These are phyloP conservation scores for Nephrotoma flavescens DNA, from an alignment of 2,888 invertebrate genomes.

Conservation along the genomic window DNA sequence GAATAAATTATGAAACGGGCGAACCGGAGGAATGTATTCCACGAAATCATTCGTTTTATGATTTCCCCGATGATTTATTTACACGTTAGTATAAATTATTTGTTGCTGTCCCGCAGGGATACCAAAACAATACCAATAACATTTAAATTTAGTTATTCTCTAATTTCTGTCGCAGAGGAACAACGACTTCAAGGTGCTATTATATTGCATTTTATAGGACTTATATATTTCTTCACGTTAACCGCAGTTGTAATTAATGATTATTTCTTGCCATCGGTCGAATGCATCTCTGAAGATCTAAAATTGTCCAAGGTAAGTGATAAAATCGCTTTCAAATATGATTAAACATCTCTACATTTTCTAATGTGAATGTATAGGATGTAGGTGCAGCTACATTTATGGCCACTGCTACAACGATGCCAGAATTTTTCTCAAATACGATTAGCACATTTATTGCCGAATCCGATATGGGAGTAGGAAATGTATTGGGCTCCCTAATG, in stretches of 20 bases:
- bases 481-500: conserved; percentile 74
- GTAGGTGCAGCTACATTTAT: conserved; percentile 96
- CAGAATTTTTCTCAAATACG: conserved; percentile 84
- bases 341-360: not conserved
- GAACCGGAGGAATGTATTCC: not conserved
- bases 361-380: conserved; percentile 42
- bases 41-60: not conserved
- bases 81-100: not conserved
- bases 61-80: conserved; percentile 1
- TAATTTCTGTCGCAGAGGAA: conserved; percentile 40
- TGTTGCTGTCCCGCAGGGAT: not conserved
- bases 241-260: conserved; percentile 83
- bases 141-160: not conserved
- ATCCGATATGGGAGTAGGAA: conserved; percentile 76
- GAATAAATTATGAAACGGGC: not conserved
- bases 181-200: conserved; percentile 60
- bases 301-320: conserved; percentile 37
- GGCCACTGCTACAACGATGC: conserved; percentile 89
- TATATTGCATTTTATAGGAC: conserved; percentile 55
- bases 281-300: conserved; percentile 68
- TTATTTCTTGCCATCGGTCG: conserved; percentile 81
- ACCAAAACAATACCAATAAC: not conserved
- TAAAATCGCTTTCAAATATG: not conserved
- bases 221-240: conserved; percentile 70
- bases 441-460: conserved; percentile 73